Evolutionary conservation across 2,797 vertebrate species (phyloP), one percentile per base, ranked within the genome.

Genomic region (Alectoris magna): DNA sequence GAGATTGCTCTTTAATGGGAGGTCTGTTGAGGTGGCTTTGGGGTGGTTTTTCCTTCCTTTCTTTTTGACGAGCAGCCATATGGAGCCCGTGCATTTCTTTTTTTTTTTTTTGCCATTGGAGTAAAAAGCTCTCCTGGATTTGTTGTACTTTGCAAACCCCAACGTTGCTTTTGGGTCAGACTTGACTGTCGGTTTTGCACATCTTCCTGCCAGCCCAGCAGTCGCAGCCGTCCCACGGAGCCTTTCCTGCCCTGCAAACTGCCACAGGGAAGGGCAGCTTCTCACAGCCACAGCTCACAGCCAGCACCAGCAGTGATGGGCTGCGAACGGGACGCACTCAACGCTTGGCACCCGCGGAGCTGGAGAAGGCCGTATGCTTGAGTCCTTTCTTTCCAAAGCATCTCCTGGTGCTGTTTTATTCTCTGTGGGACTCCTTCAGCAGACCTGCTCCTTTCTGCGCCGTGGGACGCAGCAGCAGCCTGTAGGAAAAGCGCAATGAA

Each of bases 121-220:
- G 69, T 69, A 36, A 74, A 87, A 83, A 4, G 3, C 74, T 66
- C 51, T 41, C 43, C 29, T 60, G 82, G 53, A 78, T 93, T 87
- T 44, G 24, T 68, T 68, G 27, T 70, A 51, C 87, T 87, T 90
- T 81, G 67, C 66, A 87, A 94, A 49, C 46, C 79, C 18, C 21
- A 5, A 0, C 9, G 46, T 62, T 34, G n/a, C 23, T 23, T 84
- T 78, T 78, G 0, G 7, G 63, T 77, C 79, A 73, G 36, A 38
- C 79, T 76, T 44, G 79, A 56, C 46, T 19, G 38, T 67, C 60
- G 23, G 53, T 73, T 93, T 87, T 95, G 79, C 88, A 93, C 76
- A 59, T 91, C 70, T 63, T 62, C 51, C 46, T 67, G 70, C 82
- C 3, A 13, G 23, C 1, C 5, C 1, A 9, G 69, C 53, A 46